Conservation (phyloP, 2,888 invertebrate genomes). For the Bombylius major region DNA sequence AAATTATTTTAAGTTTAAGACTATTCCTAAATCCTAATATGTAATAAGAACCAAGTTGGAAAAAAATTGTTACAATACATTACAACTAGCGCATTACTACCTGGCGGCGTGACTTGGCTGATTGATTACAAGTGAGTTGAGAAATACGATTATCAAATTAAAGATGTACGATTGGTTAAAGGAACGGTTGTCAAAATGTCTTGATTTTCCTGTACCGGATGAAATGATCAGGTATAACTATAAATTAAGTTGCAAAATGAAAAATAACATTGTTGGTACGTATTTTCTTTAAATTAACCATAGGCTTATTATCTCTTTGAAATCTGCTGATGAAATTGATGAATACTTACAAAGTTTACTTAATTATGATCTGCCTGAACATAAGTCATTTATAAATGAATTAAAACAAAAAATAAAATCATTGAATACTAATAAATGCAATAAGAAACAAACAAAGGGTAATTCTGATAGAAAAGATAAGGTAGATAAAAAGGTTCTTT, state of each 20-base stretch:
- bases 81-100: too few species aligned
- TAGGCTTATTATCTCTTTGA: slow-evolving; percentile 63
- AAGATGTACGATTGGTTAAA: slow-evolving; percentile 49
- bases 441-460: too few species aligned
- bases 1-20: too few species aligned
- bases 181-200: slow-evolving; percentile 48
- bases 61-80: too few species aligned
- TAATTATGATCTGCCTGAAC: slow-evolving; percentile 51
- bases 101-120: too few species aligned
- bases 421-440: slow-evolving; percentile 2
- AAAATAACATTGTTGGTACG: not conserved
- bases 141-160: too few species aligned
- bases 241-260: not conserved
- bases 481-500: not conserved
- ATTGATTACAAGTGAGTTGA: too few species aligned
- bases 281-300: not conserved
- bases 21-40: too few species aligned
- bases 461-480: slow-evolving; percentile 13
- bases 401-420: slow-evolving; percentile 34
- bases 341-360: slow-evolving; percentile 66
- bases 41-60: too few species aligned
- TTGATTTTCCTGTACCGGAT: slow-evolving; percentile 55
- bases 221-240: slow-evolving; percentile 52
- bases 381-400: slow-evolving; percentile 52
- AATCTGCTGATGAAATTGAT: slow-evolving; percentile 56